A percentile compares a stretch with the other conserved stretches of the same genome.
Evolutionary conservation across 2,113 vertebrate genomes (phyloP).

Genomic region (Kryptolebias marmoratus): DNA sequence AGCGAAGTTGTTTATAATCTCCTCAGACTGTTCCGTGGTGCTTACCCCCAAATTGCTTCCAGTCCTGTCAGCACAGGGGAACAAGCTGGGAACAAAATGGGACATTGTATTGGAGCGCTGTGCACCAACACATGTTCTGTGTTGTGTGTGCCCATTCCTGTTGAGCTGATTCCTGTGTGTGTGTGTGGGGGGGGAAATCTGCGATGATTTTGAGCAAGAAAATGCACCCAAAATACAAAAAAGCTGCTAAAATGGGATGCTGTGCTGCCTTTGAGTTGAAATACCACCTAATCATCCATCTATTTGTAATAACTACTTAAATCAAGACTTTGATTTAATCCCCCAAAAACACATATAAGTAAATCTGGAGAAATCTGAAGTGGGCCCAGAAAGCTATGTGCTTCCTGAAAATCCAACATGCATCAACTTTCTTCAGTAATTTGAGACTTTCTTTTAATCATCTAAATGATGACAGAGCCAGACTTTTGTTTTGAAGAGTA

Average conservation of each 20-base stretch:
- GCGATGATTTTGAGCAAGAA: conserved; percentile 4
- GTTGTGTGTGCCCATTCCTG: conserved; percentile 54
- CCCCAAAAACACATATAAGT: too few species aligned
- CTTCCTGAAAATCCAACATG: too few species aligned
- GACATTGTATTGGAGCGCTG: conserved; percentile 50
- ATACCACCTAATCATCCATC: too few species aligned
- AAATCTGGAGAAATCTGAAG: too few species aligned
- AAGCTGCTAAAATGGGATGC: conserved; percentile 6
- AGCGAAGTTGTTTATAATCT: conserved; percentile 66
- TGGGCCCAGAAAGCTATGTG: too few species aligned
- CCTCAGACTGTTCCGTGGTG: conserved; percentile 40
- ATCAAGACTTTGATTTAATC: too few species aligned
- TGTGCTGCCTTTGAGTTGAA: not conserved
- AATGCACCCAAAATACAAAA: conserved; percentile 13
- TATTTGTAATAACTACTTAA: too few species aligned
- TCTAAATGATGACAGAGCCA: too few species aligned
- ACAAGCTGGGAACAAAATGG: conserved; percentile 51
- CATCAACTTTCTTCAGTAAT: too few species aligned
- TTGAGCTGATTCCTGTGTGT: conserved; percentile 49
- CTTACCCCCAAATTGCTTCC: conserved; percentile 73
- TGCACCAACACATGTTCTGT: conserved; percentile 61
- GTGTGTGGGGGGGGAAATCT: not conserved
- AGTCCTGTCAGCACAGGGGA: conserved; percentile 61
- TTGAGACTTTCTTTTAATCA: too few species aligned
- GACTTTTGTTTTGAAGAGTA: too few species aligned